These are phyloP conservation scores for Caenorhabditis drosophilae DNA, from an alignment of 2,888 invertebrate genomes.

Conservation along the genomic window DNA sequence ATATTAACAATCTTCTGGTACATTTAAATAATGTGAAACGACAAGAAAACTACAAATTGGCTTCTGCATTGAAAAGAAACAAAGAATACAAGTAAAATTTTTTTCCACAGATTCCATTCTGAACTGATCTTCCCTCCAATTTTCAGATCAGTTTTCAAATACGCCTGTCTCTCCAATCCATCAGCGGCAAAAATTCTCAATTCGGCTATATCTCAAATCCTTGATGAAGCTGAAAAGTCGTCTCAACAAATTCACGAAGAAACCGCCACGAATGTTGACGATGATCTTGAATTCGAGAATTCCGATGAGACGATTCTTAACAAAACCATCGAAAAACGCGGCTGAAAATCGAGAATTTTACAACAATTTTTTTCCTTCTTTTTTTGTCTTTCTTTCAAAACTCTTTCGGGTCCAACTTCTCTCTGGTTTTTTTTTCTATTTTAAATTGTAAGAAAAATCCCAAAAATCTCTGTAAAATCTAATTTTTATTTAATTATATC, in stretches of 20 bases:
- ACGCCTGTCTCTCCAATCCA: slow-evolving; percentile 21
- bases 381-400: not conserved
- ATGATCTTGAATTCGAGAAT: not conserved
- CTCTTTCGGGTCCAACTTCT: too few species aligned
- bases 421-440: too few species aligned
- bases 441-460: too few species aligned
- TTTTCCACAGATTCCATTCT: not conserved
- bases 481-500: too few species aligned
- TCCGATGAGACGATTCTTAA: slow-evolving; percentile 12
- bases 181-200: slow-evolving; percentile 8
- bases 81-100: slow-evolving; percentile 23
- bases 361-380: not conserved
- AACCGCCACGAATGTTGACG: not conserved
- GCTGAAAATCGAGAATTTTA: not conserved
- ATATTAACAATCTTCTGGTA: too few species aligned
- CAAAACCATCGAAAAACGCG: not conserved
- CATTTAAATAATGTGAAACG: too few species aligned
- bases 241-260: not conserved
- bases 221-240: not conserved
- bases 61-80: too few species aligned
- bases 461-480: too few species aligned
- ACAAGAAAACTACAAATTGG: too few species aligned
- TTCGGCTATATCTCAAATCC: slow-evolving; percentile 6
- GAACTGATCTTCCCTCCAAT: too few species aligned
- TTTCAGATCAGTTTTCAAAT: slow-evolving; percentile 27